phyloP scores from a whole-genome alignment of 2,113 vertebrate genomes.

The Leptocoma aspasia region DNA sequence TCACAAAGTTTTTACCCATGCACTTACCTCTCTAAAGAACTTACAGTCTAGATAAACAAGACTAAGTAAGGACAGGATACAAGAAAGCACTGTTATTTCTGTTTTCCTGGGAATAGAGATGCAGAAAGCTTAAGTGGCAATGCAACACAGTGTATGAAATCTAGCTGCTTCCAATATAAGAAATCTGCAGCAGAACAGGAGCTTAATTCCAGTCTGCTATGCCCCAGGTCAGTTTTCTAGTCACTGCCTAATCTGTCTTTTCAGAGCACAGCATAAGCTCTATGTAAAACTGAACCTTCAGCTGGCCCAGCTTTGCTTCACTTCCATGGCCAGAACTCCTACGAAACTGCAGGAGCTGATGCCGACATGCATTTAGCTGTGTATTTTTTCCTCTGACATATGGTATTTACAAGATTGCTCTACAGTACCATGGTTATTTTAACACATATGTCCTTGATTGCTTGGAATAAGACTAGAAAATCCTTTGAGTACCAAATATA shows the following conservation, averaged over 20 bases:
- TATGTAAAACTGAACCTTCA: background rate
- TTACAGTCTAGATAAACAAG: background rate
- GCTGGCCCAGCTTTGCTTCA: background rate
- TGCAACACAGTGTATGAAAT: background rate
- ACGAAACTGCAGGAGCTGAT: constrained; percentile 22
- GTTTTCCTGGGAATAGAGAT: background rate
- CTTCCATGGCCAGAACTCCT: constrained; percentile 31
- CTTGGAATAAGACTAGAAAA: constrained; percentile 30
- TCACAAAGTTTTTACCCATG: background rate
- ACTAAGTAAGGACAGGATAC: background rate
- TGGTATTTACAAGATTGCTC: constrained; percentile 46
- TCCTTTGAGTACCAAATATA: constrained; percentile 15
- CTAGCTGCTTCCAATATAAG: background rate
- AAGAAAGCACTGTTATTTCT: background rate
- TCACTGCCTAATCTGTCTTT: background rate
- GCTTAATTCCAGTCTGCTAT: background rate
- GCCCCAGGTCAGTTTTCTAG: background rate
- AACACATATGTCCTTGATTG: constrained; percentile 37
- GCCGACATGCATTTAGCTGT: constrained; percentile 8
- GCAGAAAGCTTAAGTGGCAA: background rate
- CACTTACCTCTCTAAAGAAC: background rate
- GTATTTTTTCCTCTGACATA: constrained; percentile 55
- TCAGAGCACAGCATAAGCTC: background rate
- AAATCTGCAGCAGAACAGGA: background rate
- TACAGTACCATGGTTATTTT: constrained; percentile 56